A percentile compares a stretch with the other conserved stretches of the same genome.
These are phyloP conservation scores for Fregetta grallaria DNA, from an alignment of 2,113 vertebrate genomes.

Conservation along the genomic window DNA sequence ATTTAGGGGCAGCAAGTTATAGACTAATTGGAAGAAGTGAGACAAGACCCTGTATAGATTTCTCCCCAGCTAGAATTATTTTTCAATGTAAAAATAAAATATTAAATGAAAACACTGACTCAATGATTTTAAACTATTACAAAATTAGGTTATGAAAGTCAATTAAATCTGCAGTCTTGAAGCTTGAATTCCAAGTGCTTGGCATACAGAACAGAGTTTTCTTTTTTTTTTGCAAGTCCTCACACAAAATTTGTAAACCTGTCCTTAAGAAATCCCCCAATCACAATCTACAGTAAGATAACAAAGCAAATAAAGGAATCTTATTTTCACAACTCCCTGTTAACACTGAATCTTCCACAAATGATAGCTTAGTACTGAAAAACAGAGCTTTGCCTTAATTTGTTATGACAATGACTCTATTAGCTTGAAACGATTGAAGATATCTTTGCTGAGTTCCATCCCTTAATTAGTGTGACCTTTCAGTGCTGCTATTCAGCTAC, in stretches of 20 bases:
- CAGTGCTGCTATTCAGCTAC: neutral
- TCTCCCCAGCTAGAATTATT: neutral
- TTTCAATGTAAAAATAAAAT: neutral
- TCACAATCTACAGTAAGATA: neutral
- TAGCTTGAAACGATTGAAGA: neutral
- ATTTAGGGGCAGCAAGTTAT: neutral
- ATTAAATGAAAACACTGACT: neutral
- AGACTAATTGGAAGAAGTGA: neutral
- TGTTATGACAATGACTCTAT: neutral
- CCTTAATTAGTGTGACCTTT: constrained; percentile 60
- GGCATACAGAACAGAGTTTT: accelerated
- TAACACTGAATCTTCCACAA: neutral
- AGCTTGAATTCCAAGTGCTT: neutral
- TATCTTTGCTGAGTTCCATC: neutral
- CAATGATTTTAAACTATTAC: neutral
- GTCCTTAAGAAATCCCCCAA: neutral
- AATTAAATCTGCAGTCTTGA: neutral
- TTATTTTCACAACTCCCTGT: neutral
- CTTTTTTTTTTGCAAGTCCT: neutral
- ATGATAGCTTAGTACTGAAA: neutral
- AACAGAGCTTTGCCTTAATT: neutral
- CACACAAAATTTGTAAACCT: neutral
- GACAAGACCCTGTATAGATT: neutral
- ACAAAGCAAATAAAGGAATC: neutral
- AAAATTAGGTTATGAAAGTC: neutral